Base-by-base conservation (phyloP, 2,888 invertebrate species). In the Thecocarcelia acutangulata region DNA sequence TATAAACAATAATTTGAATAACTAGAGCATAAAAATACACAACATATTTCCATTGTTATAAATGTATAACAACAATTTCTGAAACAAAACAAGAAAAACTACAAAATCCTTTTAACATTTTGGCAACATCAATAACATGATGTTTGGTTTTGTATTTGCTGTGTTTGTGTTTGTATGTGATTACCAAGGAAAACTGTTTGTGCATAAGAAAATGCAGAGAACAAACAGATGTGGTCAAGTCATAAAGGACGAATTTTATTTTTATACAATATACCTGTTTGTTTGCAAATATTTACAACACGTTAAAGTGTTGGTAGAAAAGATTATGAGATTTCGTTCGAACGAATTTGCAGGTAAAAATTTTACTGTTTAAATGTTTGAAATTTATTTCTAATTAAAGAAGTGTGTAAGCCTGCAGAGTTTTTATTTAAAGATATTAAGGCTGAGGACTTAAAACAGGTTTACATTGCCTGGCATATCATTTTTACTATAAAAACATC, bases 51-150 rank as follows among this genome's bases (percentile, higher is more conserved):
- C 21, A 17, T 40, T 56, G 56, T n/a, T 66, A 37, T 37, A 40
- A 58, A 48, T 74, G 56, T 28, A 17, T 54, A 21, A 74, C 74
- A 74, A 24, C 56, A 56, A 74, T 19, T 66, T 74, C n/a, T 33
- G 15, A 52, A 52, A 54, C 66, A 40, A 48, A 58, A 74, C 74
- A 64, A 56, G 54, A 64, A 21, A 56, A 64, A 64, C 44, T 48
- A 56, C 19, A 74, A 74, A 74, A 64, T 74, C n/a, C 12, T 64
- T 56, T 74, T 19, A 56, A 64, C 64, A 74, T 74, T 52, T 74
- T 74, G 73, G 64, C 64, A 74, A 64, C 63, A 74, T 56, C 64
- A 74, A 74, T 56, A 56, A 74, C 73, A 74, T 64, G 54, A 46
- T 56, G 56, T 64, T 64, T 48, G 64, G 54, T 44, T 21, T 46